Base-by-base conservation (phyloP, 2,888 invertebrate genomes). In the Nudaria mundana region DNA sequence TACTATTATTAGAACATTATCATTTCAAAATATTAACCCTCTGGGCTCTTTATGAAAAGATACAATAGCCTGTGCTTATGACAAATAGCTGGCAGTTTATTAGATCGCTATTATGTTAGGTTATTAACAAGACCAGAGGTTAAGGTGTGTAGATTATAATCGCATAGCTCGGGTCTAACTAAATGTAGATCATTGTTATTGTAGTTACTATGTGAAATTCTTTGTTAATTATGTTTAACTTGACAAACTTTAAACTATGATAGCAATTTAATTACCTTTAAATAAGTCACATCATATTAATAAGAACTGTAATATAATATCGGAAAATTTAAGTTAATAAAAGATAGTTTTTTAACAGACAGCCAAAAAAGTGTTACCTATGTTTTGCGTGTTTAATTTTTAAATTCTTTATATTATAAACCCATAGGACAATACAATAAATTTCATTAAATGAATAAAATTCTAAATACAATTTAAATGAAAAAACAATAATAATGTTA, bases 111-210 rank as follows among this genome's bases (percentile, higher is more conserved):
- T 37, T 50, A 43, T 36, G 39, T 32, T 26, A 20, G 40, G 55
- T 45, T 56, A 58, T 50, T 54, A 47, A 37, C 25, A 24, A 40
- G 48, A 32, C 28, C 36, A 48, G 0, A 32, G 56, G 48, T 42
- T 51, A 42, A 39, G 40, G 51, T 44, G 40, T 42, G 16, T 31
- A 42, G 59, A 55, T 56, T 48, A 55, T 46, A 59, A 59, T 55
- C 48, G 48, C 42, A 51, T 48, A 40, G 36, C 37, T 14, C 24
- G 43, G 40, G 26, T 26, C 25, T 42, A 32, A 36, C 18, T 11
- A 44, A 31, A 24, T 24, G 28, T 22, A 13, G 15, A 37, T 30
- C 14, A 18, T n/a, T n/a, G n/a, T 40, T 37, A 31, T 37, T 43
- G 16, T 32, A 7, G n/a, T n/a, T n/a, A n/a, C 18, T 43, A 41